Percentiles rank a stretch among this genome's conserved stretches.
phyloP scores from a whole-genome alignment of 2,113 vertebrate species.

The Galemys pyrenaicus region DNA sequence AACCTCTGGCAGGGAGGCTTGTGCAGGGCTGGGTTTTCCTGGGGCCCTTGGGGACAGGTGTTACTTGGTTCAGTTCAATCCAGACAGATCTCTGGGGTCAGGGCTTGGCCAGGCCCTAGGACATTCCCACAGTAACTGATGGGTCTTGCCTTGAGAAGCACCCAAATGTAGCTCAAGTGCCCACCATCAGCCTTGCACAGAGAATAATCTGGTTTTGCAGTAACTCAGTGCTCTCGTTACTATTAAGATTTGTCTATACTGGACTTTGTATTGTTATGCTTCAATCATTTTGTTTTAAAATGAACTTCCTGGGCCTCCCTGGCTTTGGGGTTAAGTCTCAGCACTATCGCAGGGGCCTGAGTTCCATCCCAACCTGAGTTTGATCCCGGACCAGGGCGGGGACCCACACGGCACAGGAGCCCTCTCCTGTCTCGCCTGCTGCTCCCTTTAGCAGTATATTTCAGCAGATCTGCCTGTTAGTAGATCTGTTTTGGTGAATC shows the following conservation, averaged over 20 bases:
- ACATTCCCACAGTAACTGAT: no score
- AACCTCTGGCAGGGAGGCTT: background rate
- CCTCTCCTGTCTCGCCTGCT: no score
- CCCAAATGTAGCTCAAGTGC: rapidly evolving
- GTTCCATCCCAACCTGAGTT: no score
- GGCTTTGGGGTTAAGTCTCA: no score
- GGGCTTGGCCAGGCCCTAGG: background rate
- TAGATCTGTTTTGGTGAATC: no score
- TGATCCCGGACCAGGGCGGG: background rate
- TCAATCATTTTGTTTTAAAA: background rate
- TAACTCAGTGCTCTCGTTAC: no score
- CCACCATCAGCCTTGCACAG: rapidly evolving
- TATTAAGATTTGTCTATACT: background rate
- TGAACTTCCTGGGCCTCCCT: background rate
- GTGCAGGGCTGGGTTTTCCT: background rate
- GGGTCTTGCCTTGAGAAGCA: background rate
- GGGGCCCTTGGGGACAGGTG: background rate
- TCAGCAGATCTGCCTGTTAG: no score
- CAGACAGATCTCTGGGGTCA: background rate
- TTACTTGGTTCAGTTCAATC: background rate
- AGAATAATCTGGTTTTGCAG: rapidly evolving
- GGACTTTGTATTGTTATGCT: background rate
- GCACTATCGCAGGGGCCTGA: no score
- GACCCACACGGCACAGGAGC: background rate
- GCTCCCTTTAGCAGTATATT: no score